These are phyloP conservation scores for Salminus brasiliensis DNA, from an alignment of 2,113 vertebrate species.

Conservation along the genomic window DNA sequence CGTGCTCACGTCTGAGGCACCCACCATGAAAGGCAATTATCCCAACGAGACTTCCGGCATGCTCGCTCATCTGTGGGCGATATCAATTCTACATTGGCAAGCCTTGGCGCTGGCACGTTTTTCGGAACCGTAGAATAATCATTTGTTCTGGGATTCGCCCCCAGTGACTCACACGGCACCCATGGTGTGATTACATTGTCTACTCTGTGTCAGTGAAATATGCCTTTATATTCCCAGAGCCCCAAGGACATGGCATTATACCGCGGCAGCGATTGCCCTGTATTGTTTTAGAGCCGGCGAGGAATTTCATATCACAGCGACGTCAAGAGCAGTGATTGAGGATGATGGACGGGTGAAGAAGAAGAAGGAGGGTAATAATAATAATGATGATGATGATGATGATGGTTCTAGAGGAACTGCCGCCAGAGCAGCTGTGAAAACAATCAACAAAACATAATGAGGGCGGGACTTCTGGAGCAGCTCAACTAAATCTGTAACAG, in stretches of 20 bases:
- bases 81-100: neutral
- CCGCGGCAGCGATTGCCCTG: neutral
- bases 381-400: neutral
- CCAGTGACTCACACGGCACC: neutral
- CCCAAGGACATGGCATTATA: neutral
- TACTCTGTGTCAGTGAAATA: neutral
- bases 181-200: constrained; percentile 12
- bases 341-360: constrained; percentile 1
- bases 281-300: neutral
- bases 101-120: too few species aligned
- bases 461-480: neutral
- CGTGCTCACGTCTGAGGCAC: neutral
- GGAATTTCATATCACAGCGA: neutral
- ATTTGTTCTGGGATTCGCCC: constrained; percentile 11
- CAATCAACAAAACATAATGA: neutral
- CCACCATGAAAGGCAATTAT: neutral
- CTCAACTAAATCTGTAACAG: too few species aligned
- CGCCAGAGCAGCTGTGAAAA: neutral
- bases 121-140: neutral
- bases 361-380: neutral
- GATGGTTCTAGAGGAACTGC: neutral
- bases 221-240: neutral
- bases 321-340: neutral
- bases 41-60: neutral
- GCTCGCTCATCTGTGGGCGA: neutral